Base-by-base conservation (phyloP, 2,113 vertebrate species). In the Argyrosomus japonicus region DNA sequence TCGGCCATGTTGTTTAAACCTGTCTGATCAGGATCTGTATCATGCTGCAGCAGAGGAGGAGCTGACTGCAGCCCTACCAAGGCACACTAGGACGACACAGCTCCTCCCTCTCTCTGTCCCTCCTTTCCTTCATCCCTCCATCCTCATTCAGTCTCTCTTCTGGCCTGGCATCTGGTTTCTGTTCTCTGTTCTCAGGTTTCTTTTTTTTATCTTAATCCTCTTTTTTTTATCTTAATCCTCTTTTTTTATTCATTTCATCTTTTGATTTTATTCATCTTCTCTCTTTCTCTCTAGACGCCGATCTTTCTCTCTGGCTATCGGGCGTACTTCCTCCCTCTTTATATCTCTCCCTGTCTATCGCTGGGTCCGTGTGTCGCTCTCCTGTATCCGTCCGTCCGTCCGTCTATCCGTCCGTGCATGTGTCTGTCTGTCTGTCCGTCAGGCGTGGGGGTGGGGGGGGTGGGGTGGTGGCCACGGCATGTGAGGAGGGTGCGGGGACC, bases 121-220 rank as follows among this genome's bases (percentile, higher is more conserved):
- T 79, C 86, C 74, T 51, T 47, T 61, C 87, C 87, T 86, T 89
- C 83, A 89, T 90, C 85, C 88, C 69, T 75, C 91, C 94, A 92
- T 91, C 94, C 85, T 82, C 93, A 94, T 71, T 94, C 95, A 94
- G 93, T 89, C 93, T 91, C 83, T 91, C 86, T 83, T 89, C 93
- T 95, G 92, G 93, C 93, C 94, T 95, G 93, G 92, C 94, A 93
- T 94, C 94, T 94, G 93, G 91, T 94, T 91, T 95, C 90, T 92
- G 88, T 93, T 92, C 92, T 95, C 90, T 92, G 88, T 93, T 92
- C 92, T 94, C 83, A 88, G 84, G 79, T 91, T 90, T 75, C 77
- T 70, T 89, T 23, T 82, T 83, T 40, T 40, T 40, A 72, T 87
- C 74, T 84, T 84, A 69, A 79, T 77, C 64, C 71, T 77, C 48